Evolutionary conservation across 2,797 vertebrate genomes (phyloP), one percentile per base, ranked within the genome.

Genomic region (Lophura swinhoii): DNA sequence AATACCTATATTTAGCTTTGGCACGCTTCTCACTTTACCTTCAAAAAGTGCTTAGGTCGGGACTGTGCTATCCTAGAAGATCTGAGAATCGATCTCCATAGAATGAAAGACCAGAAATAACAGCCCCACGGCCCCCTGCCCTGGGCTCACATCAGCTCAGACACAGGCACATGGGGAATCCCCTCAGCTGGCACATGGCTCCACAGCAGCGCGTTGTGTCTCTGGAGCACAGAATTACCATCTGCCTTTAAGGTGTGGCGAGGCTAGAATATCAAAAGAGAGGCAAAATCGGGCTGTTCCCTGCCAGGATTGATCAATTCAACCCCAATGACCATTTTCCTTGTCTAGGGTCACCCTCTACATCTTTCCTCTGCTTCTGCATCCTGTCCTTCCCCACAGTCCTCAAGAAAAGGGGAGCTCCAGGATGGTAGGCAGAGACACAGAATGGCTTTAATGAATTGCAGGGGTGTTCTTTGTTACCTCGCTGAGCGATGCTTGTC

Each of bases 1-100:
- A 48, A 2, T 51, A 70, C 4, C 85, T 92, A 37, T 70, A 31
- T 68, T 70, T 90, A 91, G 85, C 90, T 84, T 63, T 94, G 93
- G 83, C 93, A 92, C 58, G 56, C 77, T 86, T 93, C 62, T 35
- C 86, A 51, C 80, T 96, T 91, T 91, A 43, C 84, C 88, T 90
- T 88, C 78, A 46, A 14, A 43, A 88, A 73, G 48, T 35, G 33
- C 77, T 91, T 79, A 4, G 10, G 53, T 70, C 3, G 1, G 53
- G 62, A 15, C 71, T 49, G 7, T 84, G 51, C 76, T 81, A 0
- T 51, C 68, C 81, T 63, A 66, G 68, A 84, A 43, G 76, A 31
- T 29, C 68, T 75, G 2, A n/a, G 79, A 82, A 58, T 76, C 55
- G 16, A 56, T 90, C 63, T 84, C 67, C 1, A 2, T 60, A 28